A percentile compares a stretch with the other conserved stretches of the same genome.
phyloP scores from a whole-genome alignment of 2,113 vertebrate genomes.

The Myotis yumanensis region DNA sequence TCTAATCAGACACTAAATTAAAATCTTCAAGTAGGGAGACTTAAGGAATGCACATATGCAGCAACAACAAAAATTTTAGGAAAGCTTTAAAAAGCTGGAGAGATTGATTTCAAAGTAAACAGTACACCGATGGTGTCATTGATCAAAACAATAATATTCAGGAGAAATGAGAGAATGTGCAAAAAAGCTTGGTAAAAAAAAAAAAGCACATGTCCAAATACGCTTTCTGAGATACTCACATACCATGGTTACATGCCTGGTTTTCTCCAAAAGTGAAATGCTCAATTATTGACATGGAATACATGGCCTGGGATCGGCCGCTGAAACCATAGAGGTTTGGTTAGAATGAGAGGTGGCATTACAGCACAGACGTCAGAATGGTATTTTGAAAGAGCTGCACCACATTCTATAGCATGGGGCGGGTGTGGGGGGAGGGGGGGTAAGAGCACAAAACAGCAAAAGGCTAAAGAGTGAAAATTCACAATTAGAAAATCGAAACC shows the following conservation, averaged over 20 bases:
- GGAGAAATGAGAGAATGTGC: conserved; percentile 79
- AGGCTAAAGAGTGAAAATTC: neutral
- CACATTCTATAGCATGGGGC: neutral
- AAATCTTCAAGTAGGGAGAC: conserved; percentile 22
- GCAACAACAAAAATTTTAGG: conserved; percentile 44
- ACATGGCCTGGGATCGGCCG: conserved; percentile 68
- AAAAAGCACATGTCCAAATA: conserved; percentile 74
- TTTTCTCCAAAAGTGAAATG: conserved; percentile 77
- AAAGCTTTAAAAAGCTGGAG: conserved; percentile 75
- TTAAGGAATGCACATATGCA: conserved; percentile 53
- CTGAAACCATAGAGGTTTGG: conserved; percentile 77
- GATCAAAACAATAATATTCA: conserved; percentile 75
- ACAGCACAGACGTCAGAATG: conserved; percentile 58
- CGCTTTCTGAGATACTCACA: conserved; percentile 74
- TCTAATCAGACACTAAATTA: conserved; percentile 70
- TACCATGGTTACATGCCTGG: conserved; percentile 76
- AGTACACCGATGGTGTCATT: conserved; percentile 35
- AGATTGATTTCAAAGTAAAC: conserved; percentile 72
- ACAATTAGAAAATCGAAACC: neutral
- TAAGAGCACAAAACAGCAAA: neutral
- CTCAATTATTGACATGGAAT: conserved; percentile 78
- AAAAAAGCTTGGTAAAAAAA: conserved; percentile 76
- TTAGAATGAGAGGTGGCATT: conserved; percentile 73
- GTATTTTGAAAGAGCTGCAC: conserved; percentile 57
- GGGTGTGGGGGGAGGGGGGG: neutral